These are phyloP conservation scores for Microtus oregoni DNA, from an alignment of 2,113 vertebrate genomes.

Conservation along the genomic window DNA sequence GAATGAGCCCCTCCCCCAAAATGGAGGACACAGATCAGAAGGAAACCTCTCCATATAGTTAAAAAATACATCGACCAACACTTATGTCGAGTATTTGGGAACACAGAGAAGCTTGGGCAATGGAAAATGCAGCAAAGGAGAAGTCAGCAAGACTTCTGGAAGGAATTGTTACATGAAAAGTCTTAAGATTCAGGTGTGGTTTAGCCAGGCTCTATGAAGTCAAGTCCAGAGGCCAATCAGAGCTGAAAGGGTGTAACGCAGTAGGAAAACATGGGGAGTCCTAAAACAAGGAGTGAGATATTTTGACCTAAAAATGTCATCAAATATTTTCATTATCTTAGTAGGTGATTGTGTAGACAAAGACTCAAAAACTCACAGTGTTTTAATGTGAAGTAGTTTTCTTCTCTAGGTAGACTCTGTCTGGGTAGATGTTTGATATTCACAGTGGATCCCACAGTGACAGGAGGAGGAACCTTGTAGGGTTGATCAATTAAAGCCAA, in stretches of 20 bases:
- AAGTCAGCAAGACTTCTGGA: neutral
- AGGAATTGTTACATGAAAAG: neutral
- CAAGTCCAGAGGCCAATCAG: neutral
- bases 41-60: neutral
- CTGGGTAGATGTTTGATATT: neutral
- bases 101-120: neutral
- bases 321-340: neutral
- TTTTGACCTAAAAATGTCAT: neutral
- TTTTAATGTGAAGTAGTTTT: neutral
- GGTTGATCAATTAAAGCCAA: slow-evolving; percentile 2
- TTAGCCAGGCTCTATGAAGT: neutral
- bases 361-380: neutral
- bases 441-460: neutral
- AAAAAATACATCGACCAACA: neutral
- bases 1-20: neutral
- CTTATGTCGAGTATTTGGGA: neutral
- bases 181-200: neutral
- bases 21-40: neutral
- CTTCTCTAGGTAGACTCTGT: neutral
- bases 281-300: neutral
- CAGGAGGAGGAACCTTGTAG: neutral
- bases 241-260: neutral
- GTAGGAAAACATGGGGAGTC: neutral
- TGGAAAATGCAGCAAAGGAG: neutral
- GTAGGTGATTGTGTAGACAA: neutral